Evolutionary conservation across 1,140 invertebrate genomes (phyloP), one percentile per base, ranked within the genome.

Genomic region (Brachionus calyciflorus): DNA sequence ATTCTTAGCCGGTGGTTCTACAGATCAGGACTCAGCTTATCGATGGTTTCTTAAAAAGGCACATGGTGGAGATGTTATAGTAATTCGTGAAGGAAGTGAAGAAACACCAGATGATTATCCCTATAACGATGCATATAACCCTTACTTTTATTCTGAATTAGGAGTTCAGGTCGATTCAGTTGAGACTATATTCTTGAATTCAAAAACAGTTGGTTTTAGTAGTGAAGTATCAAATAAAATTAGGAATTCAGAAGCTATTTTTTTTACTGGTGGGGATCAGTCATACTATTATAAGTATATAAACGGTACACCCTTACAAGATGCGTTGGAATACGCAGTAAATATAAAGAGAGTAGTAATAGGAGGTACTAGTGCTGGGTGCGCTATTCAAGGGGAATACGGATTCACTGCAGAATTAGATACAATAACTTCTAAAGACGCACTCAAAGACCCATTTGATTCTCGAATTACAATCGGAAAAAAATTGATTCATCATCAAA

Each of bases 141-240:
- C 17, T n/a, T 76, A 76, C 44, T 46, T 76, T 24, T 76, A 76
- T 44, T 49, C 44, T 33, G 49, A 55, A 9, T 28, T 76, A 14
- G 51, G 51, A 2, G 69, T 51, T 33, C 3, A 33, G 17, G 49
- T 76, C 0, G 49, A 76, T 53, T 76, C 70, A 7, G 70, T 76
- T 41, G 70, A 76, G 14, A 76, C 70, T n/a, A 53, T 76, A 6
- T 76, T 76, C 17, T 37, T 76, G 4, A 76, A 76, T 53, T 76
- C 70, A 19, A 10, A 51, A 55, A 30, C 19, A 17, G 30, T 76
- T 12, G 70, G 44, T 0, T 24, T 55, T 44, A 55, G 44, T 48
- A 10, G 26, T 6, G 48, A 76, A 55, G 70, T 76, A 24, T 49
- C 28, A 12, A 40, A 12, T n/a, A 76, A 53, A 21, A 57, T 76